A percentile compares a stretch with the other conserved stretches of the same genome.
These are phyloP conservation scores for Lacerta agilis DNA, from an alignment of 2,797 vertebrate genomes.

Conservation along the genomic window DNA sequence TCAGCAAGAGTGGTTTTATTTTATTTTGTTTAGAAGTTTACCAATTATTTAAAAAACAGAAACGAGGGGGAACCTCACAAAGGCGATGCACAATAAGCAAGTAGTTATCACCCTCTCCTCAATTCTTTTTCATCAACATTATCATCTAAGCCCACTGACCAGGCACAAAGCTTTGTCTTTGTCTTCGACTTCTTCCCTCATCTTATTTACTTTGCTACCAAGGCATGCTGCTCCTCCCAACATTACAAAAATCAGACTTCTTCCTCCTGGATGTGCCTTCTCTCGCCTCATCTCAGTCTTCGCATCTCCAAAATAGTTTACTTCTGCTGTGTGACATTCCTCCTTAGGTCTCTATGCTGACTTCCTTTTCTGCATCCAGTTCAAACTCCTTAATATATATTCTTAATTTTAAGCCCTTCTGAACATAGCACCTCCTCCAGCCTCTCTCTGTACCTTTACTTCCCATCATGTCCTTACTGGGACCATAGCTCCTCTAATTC, in stretches of 20 bases:
- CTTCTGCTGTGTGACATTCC: neutral
- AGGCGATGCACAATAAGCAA: neutral
- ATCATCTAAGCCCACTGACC: too few species aligned
- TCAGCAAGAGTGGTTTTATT: neutral
- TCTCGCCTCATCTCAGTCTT: neutral
- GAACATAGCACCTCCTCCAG: neutral
- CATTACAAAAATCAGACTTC: neutral
- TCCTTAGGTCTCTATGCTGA: neutral
- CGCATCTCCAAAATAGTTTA: neutral
- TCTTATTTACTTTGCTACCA: neutral
- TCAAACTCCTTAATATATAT: neutral
- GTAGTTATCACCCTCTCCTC: neutral
- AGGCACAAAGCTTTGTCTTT: neutral
- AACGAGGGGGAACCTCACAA: too few species aligned
- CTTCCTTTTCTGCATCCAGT: neutral
- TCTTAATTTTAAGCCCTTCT: neutral
- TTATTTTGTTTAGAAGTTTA: conserved; percentile 8
- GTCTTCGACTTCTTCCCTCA: too few species aligned
- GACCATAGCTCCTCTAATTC: neutral
- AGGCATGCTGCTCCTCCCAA: neutral
- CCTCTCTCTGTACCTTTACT: neutral
- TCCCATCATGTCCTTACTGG: neutral
- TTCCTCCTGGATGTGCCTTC: neutral
- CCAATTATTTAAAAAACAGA: neutral
- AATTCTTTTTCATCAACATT: neutral